These are phyloP conservation scores for Esox niger DNA, from an alignment of 2,113 vertebrate genomes.

Conservation along the genomic window DNA sequence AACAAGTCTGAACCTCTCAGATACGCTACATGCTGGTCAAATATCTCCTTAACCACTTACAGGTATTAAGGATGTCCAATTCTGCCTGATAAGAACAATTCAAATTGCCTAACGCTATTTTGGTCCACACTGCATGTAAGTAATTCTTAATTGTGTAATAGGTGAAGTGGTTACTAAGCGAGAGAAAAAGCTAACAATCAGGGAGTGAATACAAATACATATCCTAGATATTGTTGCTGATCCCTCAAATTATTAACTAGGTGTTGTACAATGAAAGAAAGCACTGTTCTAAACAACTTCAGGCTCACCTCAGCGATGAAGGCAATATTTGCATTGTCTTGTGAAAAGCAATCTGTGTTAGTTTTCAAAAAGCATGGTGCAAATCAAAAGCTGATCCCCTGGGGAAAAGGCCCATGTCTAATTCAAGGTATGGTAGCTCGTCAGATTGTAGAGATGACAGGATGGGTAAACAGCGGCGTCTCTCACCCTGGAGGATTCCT, in stretches of 20 bases:
- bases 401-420: neutral
- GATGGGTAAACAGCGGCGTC: neutral
- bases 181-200: neutral
- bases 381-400: neutral
- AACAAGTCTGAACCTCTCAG: neutral
- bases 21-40: neutral
- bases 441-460: neutral
- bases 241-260: no score
- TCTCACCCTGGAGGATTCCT: neutral
- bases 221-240: neutral
- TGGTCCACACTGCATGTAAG: neutral
- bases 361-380: no score
- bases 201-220: neutral
- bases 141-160: neutral
- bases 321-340: neutral
- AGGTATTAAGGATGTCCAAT: neutral
- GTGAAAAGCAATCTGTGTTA: neutral
- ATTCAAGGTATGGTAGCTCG: neutral
- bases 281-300: neutral
- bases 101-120: neutral
- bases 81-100: neutral
- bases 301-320: neutral
- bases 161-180: neutral
- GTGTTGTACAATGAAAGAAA: neutral
- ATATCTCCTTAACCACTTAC: neutral